Base-by-base conservation (phyloP, 2,113 vertebrate genomes). In the Heteronetta atricapilla region DNA sequence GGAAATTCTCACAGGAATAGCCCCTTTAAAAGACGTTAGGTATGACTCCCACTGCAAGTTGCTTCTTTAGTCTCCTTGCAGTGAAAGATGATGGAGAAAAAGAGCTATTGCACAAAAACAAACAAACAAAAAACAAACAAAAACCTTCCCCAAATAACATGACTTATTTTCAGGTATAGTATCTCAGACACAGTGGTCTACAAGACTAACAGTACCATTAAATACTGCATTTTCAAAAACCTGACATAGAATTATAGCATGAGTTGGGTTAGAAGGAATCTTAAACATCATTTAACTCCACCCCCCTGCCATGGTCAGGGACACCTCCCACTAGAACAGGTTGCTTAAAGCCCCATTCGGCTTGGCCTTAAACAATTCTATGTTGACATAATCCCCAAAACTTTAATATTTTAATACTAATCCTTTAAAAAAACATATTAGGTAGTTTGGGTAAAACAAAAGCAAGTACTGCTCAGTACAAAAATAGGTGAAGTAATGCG, bases 401-500 rank as follows among this genome's bases (percentile, higher is more conserved):
- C 19, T 48, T 48, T 21, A 48, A 48, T 48, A 48, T 29, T 82
- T 56, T 56, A 26, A 29, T 25, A 28, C 18, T 29, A 25, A 36
- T 36, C 21, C 58, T 76, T 1, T 6, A 38, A 8, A 68, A 67
- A 46, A 53, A 55, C 2, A 3, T 38, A 26, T 33, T 3, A 0
- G 26, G 44, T 46, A 28, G 64, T 23, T 10, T 34, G 63, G 52
- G 20, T 10, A 58, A 80, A 73, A 11, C 15, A 33, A 44, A 9
- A 66, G 44, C 22, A 60, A 58, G 21, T 21, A 53, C 19, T 75
- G 58, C n/a, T 68, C 73, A 72, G 58, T 75, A 44, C 11, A 48
- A 48, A 63, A 93, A 22, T 3, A 44, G 29, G 6, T n/a, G 14
- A 81, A 81, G 36, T 42, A 77, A 82, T 16, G 22, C 53, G 40